Conservation (phyloP, 2,888 invertebrate species). For the Thera obeliscata region DNA sequence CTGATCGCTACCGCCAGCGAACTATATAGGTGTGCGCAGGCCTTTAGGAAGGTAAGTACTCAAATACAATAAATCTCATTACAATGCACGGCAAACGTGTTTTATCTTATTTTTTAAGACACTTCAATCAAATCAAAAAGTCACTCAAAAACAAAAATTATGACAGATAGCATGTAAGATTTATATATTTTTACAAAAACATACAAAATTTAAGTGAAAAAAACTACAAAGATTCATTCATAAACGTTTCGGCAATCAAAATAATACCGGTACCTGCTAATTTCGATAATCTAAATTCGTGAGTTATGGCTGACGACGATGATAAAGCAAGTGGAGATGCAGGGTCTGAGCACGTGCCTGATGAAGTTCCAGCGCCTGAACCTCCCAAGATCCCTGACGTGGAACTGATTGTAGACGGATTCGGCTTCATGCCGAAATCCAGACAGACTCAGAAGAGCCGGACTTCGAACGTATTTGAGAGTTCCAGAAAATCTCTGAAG, state of each 20-base stretch:
- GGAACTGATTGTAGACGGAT: slow-evolving; percentile 76
- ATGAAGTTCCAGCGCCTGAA: slow-evolving; percentile 44
- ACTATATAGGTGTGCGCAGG: too few species aligned
- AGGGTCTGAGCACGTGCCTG: slow-evolving; percentile 44
- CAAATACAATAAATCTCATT: slow-evolving; percentile 6
- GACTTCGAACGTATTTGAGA: slow-evolving; percentile 44
- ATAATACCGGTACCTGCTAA: slow-evolving; percentile 17
- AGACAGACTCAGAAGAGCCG: slow-evolving; percentile 12
- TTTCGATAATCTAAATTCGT: slow-evolving; percentile 51
- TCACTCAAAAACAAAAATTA: slow-evolving; percentile 18
- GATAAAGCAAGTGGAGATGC: slow-evolving; percentile 57
- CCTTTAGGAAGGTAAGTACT: not conserved
- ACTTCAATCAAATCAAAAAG: slow-evolving; percentile 8
- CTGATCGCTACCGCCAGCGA: too few species aligned
- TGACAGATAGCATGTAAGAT: slow-evolving; percentile 16
- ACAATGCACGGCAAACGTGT: not conserved
- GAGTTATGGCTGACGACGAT: slow-evolving; percentile 55
- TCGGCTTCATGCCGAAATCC: slow-evolving; percentile 69
- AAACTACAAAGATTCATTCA: slow-evolving; percentile 6
- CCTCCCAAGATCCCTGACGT: slow-evolving; percentile 66
- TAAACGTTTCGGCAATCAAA: not conserved
- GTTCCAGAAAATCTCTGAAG: slow-evolving; percentile 45
- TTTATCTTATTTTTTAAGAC: not conserved
- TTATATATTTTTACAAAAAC: slow-evolving; percentile 12
- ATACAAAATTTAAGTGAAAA: slow-evolving; percentile 16